These are phyloP conservation scores for Metopolophium dirhodum DNA, from an alignment of 1,140 invertebrate species.

Conservation along the genomic window DNA sequence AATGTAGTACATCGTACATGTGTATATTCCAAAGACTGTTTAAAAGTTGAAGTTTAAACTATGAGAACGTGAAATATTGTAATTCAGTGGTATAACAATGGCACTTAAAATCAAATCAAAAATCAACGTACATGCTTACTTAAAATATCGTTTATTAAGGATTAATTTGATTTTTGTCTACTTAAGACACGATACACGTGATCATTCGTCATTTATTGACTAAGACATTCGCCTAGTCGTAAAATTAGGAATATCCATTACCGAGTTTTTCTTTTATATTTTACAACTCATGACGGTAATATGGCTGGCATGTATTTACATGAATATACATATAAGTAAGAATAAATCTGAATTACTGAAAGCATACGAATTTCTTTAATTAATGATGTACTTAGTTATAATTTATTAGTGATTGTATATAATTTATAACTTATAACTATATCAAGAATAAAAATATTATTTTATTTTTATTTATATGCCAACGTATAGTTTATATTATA, in stretches of 20 bases:
- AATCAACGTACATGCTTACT: neutral
- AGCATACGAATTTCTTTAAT: neutral
- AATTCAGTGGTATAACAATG: neutral
- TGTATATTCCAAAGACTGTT: neutral
- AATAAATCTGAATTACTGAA: too few relatives aligned
- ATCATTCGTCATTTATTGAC: neutral
- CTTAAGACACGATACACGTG: neutral
- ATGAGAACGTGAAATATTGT: neutral
- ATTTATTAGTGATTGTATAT: neutral
- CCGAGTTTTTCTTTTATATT: neutral
- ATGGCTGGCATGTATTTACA: too few relatives aligned
- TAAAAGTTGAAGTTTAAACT: neutral
- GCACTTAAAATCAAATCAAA: neutral
- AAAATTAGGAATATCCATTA: neutral
- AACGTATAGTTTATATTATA: neutral
- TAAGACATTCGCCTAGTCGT: neutral
- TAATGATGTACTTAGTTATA: neutral
- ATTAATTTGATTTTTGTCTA: too few relatives aligned
- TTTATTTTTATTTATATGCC: neutral
- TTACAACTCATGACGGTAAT: too few relatives aligned
- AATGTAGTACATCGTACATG: neutral
- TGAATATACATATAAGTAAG: too few relatives aligned
- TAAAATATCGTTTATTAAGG: too few relatives aligned
- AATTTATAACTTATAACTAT: neutral
- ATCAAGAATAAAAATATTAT: neutral